Evolutionary conservation across 2,113 vertebrate species (phyloP).

Genomic region (Sus scrofa): T2T-Sscrofa CM000812.6:209820001-209820500

Average conservation of each 20-base stretch:
- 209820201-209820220: constrained; percentile 26
- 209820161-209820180: constrained; percentile 35
- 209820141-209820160: constrained; percentile 21
- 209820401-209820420: constrained; percentile 37
- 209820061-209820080: background rate
- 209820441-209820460: background rate
- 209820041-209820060: constrained; percentile 54
- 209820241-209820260: constrained; percentile 37
- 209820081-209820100: constrained; percentile 35
- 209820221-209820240: constrained; percentile 36
- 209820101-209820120: constrained; percentile 48
- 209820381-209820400: background rate
- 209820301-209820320: constrained; percentile 16
- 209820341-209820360: background rate
- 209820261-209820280: background rate
- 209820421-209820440: constrained; percentile 3
- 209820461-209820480: background rate
- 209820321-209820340: constrained; percentile 32
- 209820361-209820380: constrained; percentile 5
- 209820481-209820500: background rate
- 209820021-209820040: background rate
- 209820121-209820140: constrained; percentile 60
- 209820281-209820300: constrained; percentile 40
- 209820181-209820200: constrained; percentile 16
- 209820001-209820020: background rate